phyloP scores from a whole-genome alignment of 1,140 invertebrate genomes.

The Zaprionus kolodkinae region DNA sequence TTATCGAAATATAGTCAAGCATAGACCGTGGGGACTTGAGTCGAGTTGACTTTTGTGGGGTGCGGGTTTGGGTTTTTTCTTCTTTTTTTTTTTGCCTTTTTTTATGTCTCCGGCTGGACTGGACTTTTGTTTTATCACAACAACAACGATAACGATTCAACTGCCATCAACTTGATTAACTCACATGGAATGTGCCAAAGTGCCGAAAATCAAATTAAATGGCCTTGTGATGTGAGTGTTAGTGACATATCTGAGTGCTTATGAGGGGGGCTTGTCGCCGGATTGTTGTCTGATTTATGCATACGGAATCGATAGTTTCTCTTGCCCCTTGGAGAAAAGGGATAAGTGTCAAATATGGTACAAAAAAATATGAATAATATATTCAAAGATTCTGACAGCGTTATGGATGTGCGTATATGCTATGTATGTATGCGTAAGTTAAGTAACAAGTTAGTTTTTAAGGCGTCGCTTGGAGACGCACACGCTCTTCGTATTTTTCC shows the following conservation, averaged over 20 bases:
- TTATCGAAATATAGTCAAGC: constrained; percentile 43
- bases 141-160: constrained; percentile 61
- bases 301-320: constrained; percentile 74
- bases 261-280: constrained; percentile 31
- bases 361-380: constrained; percentile 44
- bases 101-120: constrained; percentile 60
- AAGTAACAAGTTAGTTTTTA: constrained; percentile 17
- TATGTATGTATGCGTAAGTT: constrained; percentile 19
- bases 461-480: constrained; percentile 22
- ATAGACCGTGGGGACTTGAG: constrained; percentile 43
- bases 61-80: constrained; percentile 17
- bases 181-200: constrained; percentile 66
- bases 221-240: constrained; percentile 78
- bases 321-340: constrained; percentile 69
- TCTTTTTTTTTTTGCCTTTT: constrained; percentile 26
- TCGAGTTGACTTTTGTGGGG: not conserved
- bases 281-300: constrained; percentile 64
- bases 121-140: constrained; percentile 73
- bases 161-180: constrained; percentile 79
- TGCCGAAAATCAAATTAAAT: constrained; percentile 83
- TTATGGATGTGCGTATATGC: not conserved
- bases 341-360: constrained; percentile 71
- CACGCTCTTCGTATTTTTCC: constrained; percentile 73
- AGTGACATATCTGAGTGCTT: constrained; percentile 71
- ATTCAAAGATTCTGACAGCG: constrained; percentile 46